Evolutionary conservation across 2,888 invertebrate species (phyloP).

Genomic region (Junonia oenone): DNA sequence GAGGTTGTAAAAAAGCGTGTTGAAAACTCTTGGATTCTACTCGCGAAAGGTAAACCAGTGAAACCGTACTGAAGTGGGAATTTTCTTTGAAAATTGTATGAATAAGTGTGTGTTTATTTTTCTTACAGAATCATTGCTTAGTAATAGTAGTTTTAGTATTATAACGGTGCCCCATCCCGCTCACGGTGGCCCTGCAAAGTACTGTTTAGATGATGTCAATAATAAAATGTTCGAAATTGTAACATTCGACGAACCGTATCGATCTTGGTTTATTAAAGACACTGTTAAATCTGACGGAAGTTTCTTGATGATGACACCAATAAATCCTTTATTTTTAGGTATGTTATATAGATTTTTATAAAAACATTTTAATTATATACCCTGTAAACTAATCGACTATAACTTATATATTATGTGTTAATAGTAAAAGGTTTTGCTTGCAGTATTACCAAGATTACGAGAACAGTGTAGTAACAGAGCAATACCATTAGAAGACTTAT

Average conservation of each 20-base stretch:
- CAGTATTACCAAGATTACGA: slow-evolving; percentile 87
- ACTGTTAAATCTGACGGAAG: slow-evolving; percentile 91
- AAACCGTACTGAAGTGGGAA: slow-evolving; percentile 29
- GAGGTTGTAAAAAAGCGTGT: slow-evolving; percentile 76
- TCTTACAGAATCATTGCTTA: slow-evolving; percentile 56
- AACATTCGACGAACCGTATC: slow-evolving; percentile 83
- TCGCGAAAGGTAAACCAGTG: slow-evolving; percentile 78
- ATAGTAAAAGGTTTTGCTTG: too few relatives aligned
- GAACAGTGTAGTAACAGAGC: slow-evolving; percentile 83
- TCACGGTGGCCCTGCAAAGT: slow-evolving; percentile 81
- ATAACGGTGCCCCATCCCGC: slow-evolving; percentile 84
- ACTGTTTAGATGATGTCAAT: slow-evolving; percentile 81
- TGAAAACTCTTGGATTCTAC: slow-evolving; percentile 84
- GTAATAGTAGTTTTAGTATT: slow-evolving; percentile 69
- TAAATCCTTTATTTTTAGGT: slow-evolving; percentile 89
- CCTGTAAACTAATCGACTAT: too few relatives aligned
- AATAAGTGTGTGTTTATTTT: background rate
- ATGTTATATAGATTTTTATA: slow-evolving; percentile 21
- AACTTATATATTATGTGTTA: too few relatives aligned
- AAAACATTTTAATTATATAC: too few relatives aligned
- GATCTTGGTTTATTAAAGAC: slow-evolving; percentile 90
- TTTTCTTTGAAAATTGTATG: background rate
- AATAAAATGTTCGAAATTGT: slow-evolving; percentile 84
- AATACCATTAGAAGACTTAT: slow-evolving; percentile 85
- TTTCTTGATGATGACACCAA: slow-evolving; percentile 86